phyloP scores from a whole-genome alignment of 2,888 invertebrate species.

The Drosophila atripex region DNA sequence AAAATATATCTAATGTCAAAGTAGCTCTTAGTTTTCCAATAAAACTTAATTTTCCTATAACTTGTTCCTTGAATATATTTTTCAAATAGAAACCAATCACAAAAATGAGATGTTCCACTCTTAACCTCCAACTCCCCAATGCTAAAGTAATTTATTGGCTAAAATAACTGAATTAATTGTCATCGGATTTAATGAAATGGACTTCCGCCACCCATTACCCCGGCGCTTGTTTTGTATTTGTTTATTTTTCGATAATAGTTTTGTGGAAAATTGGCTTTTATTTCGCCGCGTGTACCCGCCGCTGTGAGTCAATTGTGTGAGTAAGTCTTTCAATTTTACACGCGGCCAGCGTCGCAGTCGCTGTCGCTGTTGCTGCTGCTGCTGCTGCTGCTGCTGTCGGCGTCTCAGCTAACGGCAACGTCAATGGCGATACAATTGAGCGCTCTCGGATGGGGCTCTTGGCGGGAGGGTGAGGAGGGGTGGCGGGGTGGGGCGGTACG shows the following conservation, averaged over 20 bases:
- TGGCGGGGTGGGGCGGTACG: not conserved
- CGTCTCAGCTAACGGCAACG: conserved; percentile 11
- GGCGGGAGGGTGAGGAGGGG: conserved; percentile 16
- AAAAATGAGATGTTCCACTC: too few species aligned
- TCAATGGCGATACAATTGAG: conserved; percentile 70
- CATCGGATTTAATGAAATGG: conserved; percentile 7
- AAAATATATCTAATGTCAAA: too few species aligned
- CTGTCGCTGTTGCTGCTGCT: not conserved
- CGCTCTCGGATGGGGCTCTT: conserved; percentile 56
- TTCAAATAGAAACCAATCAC: not conserved
- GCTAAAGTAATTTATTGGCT: not conserved
- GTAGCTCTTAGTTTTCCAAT: too few species aligned
- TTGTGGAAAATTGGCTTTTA: not conserved
- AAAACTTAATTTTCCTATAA: too few species aligned
- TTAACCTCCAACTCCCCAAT: not conserved
- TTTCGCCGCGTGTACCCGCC: conserved; percentile 27
- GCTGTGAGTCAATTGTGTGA: conserved; percentile 54
- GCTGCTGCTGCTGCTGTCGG: conserved; percentile 6
- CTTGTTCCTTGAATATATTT: not conserved
- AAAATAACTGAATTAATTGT: not conserved
- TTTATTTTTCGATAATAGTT: not conserved
- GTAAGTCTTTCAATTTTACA: conserved; percentile 67
- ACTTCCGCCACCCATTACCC: not conserved
- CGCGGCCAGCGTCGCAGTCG: conserved; percentile 41
- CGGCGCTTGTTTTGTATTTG: not conserved